Percentiles rank a stretch among this genome's conserved stretches.
Evolutionary conservation across 2,888 invertebrate species (phyloP).

Genomic region (Eledona agricola): DNA sequence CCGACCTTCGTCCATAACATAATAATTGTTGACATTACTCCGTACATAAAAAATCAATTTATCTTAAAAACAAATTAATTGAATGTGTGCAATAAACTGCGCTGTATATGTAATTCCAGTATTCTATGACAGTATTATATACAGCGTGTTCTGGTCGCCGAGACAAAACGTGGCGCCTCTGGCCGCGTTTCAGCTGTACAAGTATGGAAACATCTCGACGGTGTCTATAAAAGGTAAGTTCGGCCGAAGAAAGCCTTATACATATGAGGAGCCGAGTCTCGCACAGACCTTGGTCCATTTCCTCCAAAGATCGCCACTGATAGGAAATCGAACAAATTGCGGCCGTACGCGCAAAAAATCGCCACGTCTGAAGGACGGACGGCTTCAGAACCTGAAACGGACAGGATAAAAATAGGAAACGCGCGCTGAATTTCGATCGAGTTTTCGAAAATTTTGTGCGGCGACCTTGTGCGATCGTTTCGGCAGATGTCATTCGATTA

Average conservation of each 20-base stretch:
- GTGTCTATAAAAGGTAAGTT: constrained; percentile 48
- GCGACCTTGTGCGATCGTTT: too few relatives aligned
- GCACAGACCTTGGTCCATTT: constrained; percentile 47
- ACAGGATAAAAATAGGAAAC: constrained; percentile 20
- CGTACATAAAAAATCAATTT: too few relatives aligned
- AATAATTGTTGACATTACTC: too few relatives aligned
- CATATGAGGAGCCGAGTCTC: constrained; percentile 23
- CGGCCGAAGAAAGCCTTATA: constrained; percentile 47
- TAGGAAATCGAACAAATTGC: constrained; percentile 27
- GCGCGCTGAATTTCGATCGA: constrained; percentile 10
- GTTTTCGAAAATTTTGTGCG: too few relatives aligned
- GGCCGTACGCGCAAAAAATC: constrained; percentile 19
- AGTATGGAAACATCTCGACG: constrained; percentile 41
- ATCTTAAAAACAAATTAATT: too few relatives aligned
- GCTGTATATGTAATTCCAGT: too few relatives aligned
- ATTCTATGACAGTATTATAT: too few relatives aligned
- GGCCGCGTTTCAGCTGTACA: constrained; percentile 32
- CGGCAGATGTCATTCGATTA: too few relatives aligned
- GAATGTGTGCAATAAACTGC: too few relatives aligned
- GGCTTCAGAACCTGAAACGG: constrained; percentile 9
- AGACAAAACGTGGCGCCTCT: constrained; percentile 29
- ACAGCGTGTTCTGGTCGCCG: too few relatives aligned
- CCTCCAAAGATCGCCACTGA: constrained; percentile 32
- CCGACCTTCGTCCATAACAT: too few relatives aligned
- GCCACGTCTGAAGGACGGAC: constrained; percentile 24